These are phyloP conservation scores for Anarsia innoxiella DNA, from an alignment of 2,888 invertebrate species.

Conservation along the genomic window DNA sequence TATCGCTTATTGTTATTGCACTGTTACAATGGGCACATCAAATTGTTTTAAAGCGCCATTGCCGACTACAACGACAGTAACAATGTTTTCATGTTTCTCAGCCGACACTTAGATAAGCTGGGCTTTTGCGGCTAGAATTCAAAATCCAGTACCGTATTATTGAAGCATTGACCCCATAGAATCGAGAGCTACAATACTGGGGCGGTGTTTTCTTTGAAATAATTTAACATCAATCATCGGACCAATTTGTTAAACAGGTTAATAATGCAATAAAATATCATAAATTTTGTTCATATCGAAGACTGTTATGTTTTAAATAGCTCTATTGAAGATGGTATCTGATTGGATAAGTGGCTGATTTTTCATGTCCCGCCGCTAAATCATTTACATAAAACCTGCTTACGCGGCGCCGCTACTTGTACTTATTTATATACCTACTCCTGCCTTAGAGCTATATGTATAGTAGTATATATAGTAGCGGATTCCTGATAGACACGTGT, in stretches of 20 bases:
- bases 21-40: constrained; percentile 35
- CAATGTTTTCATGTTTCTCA: constrained; percentile 27
- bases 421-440: neutral
- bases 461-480: too few species aligned
- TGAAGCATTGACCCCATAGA: constrained; percentile 9
- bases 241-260: constrained; percentile 12
- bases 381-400: constrained; percentile 7
- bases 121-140: constrained; percentile 24
- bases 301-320: constrained; percentile 9
- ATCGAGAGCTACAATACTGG: constrained; percentile 3
- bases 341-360: constrained; percentile 11
- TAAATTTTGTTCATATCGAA: constrained; percentile 10
- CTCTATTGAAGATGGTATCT: constrained; percentile 4
- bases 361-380: constrained; percentile 6
- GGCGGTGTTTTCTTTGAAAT: constrained; percentile 8
- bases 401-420: neutral
- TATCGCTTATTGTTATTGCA: constrained; percentile 41
- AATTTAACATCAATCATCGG: constrained; percentile 10
- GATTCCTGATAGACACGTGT: too few species aligned
- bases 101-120: constrained; percentile 25
- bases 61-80: constrained; percentile 22
- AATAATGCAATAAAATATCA: constrained; percentile 14
- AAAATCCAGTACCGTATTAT: constrained; percentile 18
- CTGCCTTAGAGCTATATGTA: too few species aligned
- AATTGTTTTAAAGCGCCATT: constrained; percentile 27